Conservation (phyloP, 2,888 invertebrate species). For the Resseliella maxima region DNA sequence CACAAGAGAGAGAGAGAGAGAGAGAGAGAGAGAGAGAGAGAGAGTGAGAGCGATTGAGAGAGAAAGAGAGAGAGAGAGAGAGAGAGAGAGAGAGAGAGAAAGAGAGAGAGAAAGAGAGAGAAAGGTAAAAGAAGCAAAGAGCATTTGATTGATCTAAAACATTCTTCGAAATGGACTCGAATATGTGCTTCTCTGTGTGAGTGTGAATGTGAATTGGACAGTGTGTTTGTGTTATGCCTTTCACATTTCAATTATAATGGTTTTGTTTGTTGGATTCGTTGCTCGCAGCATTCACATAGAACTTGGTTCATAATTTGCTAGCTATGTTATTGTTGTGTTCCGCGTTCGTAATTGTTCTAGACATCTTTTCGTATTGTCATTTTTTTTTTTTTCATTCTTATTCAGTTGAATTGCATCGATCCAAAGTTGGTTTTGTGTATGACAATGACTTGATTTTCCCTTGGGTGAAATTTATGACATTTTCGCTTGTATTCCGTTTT, state of each 20-base stretch:
- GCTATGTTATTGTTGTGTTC: slow-evolving; percentile 44
- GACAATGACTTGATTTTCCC: slow-evolving; percentile 44
- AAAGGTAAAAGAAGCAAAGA: neutral
- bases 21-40: neutral
- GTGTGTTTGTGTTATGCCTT: neutral
- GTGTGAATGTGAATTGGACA: neutral
- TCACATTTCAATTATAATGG: slow-evolving; percentile 46
- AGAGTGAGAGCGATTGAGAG: neutral
- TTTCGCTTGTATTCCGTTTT: neutral
- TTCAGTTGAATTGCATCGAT: slow-evolving; percentile 3
- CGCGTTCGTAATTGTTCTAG: slow-evolving; percentile 43
- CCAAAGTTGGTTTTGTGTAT: neutral
- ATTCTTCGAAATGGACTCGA: too few relatives aligned
- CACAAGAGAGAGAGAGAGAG: neutral
- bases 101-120: neutral
- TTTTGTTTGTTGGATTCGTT: slow-evolving; percentile 8
- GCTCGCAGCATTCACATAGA: slow-evolving; percentile 20
- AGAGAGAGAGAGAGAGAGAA: neutral
- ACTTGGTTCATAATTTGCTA: slow-evolving; percentile 1
- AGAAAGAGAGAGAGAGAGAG: neutral
- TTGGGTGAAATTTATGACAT: slow-evolving; percentile 44
- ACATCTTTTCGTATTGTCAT: neutral
- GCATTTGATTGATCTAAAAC: neutral
- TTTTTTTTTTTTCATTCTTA: neutral
- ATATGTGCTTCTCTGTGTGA: too few relatives aligned